Percentiles rank a stretch among this genome's conserved stretches.
Evolutionary conservation across 2,113 vertebrate species (phyloP).

Genomic region (Lophura nycthemera): DNA sequence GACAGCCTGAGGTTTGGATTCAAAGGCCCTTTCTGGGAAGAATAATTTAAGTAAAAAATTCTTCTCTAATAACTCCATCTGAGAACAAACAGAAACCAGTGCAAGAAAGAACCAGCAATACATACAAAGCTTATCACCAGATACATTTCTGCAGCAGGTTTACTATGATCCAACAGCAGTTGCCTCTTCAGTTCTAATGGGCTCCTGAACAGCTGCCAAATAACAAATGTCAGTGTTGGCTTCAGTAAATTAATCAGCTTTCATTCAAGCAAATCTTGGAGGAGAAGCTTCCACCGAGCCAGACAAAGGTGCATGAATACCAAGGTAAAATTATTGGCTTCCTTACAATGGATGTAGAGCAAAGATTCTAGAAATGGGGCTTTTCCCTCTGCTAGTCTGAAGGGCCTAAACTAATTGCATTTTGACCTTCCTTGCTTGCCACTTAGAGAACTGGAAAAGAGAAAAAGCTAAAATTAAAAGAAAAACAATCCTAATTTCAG

Average conservation of each 20-base stretch:
- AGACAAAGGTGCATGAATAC: neutral
- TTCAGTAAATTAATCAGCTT: constrained; percentile 14
- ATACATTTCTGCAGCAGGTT: neutral
- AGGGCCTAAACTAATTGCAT: neutral
- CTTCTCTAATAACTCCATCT: neutral
- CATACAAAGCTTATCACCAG: neutral
- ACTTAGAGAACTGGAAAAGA: neutral
- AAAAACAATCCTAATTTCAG: constrained; percentile 24
- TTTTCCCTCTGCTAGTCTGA: neutral
- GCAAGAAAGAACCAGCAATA: neutral
- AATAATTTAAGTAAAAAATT: neutral
- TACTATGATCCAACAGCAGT: neutral
- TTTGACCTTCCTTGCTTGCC: neutral
- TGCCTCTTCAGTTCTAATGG: neutral
- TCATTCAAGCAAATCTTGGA: neutral
- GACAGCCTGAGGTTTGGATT: neutral
- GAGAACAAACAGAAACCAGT: neutral
- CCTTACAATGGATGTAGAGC: neutral
- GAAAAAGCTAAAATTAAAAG: neutral
- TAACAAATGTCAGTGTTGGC: neutral
- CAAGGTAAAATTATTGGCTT: neutral
- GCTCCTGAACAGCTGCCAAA: neutral
- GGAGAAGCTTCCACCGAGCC: neutral
- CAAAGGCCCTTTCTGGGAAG: neutral
- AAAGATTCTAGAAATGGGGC: neutral